These are phyloP conservation scores for Neomicropteryx cornuta DNA, from an alignment of 1,140 invertebrate species.

Conservation along the genomic window DNA sequence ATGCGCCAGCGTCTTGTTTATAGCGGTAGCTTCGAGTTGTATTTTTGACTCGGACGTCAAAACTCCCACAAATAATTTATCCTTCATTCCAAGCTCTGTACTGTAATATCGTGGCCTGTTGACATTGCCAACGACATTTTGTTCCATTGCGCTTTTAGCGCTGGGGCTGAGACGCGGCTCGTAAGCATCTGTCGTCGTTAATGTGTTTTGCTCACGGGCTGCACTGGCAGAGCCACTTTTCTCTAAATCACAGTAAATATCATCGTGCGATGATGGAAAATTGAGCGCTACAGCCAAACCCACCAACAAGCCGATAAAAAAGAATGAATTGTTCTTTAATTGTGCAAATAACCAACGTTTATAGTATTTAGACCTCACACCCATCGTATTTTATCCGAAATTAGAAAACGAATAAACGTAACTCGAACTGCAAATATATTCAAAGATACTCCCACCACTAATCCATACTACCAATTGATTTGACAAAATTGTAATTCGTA, in stretches of 20 bases:
- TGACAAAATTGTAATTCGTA: no score
- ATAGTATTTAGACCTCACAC: no score
- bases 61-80: slow-evolving; percentile 80
- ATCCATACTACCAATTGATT: no score
- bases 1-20: slow-evolving; percentile 72
- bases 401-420: no score
- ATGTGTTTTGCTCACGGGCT: slow-evolving; percentile 1
- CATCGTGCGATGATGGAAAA: slow-evolving; percentile 24
- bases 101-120: slow-evolving; percentile 82
- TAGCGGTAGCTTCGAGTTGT: slow-evolving; percentile 54
- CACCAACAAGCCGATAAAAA: slow-evolving; percentile 27
- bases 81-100: slow-evolving; percentile 81
- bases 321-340: slow-evolving; percentile 36
- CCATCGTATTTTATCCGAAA: no score
- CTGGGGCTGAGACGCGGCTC: slow-evolving; percentile 22
- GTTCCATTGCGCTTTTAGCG: no score
- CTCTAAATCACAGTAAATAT: slow-evolving; percentile 14
- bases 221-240: slow-evolving; percentile 11
- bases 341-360: no score
- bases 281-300: slow-evolving; percentile 30
- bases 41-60: slow-evolving; percentile 63
- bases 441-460: no score
- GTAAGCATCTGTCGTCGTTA: slow-evolving; percentile 22
- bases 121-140: slow-evolving; percentile 32
- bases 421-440: no score